phyloP scores from a whole-genome alignment of 1,140 invertebrate species.

The Luehdorfia chinensis region DNA sequence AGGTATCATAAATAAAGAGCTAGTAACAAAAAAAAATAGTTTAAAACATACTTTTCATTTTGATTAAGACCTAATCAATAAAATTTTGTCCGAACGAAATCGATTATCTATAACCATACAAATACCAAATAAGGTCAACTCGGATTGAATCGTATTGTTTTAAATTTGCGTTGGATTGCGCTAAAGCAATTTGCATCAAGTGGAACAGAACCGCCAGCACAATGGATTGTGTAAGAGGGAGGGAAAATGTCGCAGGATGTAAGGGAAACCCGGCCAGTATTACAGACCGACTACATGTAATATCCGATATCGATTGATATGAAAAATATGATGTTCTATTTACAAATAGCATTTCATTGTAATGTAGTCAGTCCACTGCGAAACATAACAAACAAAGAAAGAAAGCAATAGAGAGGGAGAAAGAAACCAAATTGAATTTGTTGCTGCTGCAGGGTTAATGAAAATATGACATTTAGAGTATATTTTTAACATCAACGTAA shows the following conservation, averaged over 20 bases:
- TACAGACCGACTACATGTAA: conserved; percentile 19
- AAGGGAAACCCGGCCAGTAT: conserved; percentile 22
- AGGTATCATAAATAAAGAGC: no score
- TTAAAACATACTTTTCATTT: no score
- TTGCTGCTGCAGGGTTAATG: no score
- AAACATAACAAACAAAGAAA: no score
- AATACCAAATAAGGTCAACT: conserved; percentile 13
- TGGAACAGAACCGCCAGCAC: conserved; percentile 43
- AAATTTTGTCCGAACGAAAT: neutral
- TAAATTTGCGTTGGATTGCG: conserved; percentile 14
- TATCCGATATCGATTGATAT: conserved; percentile 7
- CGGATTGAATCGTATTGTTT: conserved; percentile 18
- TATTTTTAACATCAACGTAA: no score
- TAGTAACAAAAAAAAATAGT: no score
- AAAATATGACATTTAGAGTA: no score
- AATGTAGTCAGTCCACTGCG: no score
- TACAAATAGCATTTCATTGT: no score
- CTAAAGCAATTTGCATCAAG: conserved; percentile 40
- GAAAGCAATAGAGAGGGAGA: no score
- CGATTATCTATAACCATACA: conserved; percentile 11
- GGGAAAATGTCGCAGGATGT: conserved; percentile 46
- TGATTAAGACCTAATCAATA: neutral
- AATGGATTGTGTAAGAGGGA: conserved; percentile 43
- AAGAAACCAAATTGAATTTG: no score
- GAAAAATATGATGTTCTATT: neutral